A percentile compares a stretch with the other conserved stretches of the same genome.
Conservation (phyloP, 2,888 invertebrate genomes). For the Pristionchus arcanus region DNA sequence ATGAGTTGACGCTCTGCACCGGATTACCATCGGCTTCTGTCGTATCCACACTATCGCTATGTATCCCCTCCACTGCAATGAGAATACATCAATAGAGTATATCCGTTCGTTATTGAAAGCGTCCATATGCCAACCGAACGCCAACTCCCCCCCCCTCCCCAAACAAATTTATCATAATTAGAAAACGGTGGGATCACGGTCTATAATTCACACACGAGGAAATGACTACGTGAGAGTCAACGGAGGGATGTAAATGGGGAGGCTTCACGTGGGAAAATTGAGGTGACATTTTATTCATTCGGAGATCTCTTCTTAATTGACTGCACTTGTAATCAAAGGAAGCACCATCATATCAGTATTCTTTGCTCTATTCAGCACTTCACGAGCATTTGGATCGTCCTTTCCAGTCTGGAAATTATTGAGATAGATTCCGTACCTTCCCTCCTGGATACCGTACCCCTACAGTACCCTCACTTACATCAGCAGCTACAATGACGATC, state of each 20-base stretch:
- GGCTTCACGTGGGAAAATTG: conserved; percentile 4
- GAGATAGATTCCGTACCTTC: neutral
- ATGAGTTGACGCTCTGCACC: too few species aligned
- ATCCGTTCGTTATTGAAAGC: too few species aligned
- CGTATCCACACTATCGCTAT: too few species aligned
- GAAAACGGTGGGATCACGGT: too few species aligned
- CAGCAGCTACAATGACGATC: neutral
- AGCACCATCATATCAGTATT: conserved; percentile 27
- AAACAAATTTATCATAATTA: conserved; percentile 34
- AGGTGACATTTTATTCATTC: neutral
- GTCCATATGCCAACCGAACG: too few species aligned
- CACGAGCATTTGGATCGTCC: neutral
- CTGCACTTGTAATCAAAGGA: neutral
- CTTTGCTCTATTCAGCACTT: neutral
- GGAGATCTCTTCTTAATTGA: neutral
- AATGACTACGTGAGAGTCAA: neutral
- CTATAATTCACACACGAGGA: neutral
- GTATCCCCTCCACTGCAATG: too few species aligned
- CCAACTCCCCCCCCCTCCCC: too few species aligned
- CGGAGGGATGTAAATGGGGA: neutral
- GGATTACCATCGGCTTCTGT: too few species aligned
- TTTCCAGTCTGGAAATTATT: neutral
- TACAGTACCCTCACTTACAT: neutral
- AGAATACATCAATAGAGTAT: too few species aligned
- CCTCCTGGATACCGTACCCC: neutral